Percentiles rank a stretch among this genome's conserved stretches.
Evolutionary conservation across 2,113 vertebrate species (phyloP).

Genomic region (Colinus virginianus): DNA sequence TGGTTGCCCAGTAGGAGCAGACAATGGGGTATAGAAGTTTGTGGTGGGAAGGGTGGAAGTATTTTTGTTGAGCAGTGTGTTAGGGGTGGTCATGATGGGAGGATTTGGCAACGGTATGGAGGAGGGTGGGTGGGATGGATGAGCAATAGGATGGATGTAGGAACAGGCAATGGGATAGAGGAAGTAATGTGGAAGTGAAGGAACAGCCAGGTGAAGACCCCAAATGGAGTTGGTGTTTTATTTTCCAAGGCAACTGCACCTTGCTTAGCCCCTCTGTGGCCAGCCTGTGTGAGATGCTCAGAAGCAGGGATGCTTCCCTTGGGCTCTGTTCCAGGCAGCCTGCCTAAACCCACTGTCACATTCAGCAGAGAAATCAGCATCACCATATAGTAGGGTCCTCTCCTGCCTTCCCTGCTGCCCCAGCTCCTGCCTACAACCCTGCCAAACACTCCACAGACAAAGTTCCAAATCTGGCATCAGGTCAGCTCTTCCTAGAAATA

Average conservation of each 20-base stretch:
- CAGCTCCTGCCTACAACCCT: rapidly evolving
- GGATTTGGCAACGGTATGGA: background rate
- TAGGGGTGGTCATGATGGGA: background rate
- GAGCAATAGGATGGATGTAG: background rate
- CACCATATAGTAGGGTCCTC: background rate
- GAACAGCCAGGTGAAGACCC: background rate
- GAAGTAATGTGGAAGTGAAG: background rate
- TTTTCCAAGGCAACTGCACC: background rate
- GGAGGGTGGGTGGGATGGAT: background rate
- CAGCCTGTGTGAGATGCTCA: background rate
- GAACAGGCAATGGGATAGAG: rapidly evolving
- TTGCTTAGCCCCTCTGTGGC: background rate
- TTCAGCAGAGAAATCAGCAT: background rate
- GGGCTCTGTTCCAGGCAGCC: background rate
- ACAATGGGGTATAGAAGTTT: no score
- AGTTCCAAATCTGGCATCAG: rapidly evolving
- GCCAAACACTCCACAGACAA: rapidly evolving
- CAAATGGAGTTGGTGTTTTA: rapidly evolving
- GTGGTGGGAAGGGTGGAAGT: background rate
- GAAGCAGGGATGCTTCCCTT: rapidly evolving
- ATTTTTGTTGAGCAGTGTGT: no score
- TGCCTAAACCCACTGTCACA: background rate
- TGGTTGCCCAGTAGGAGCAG: background rate
- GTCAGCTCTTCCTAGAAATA: background rate
- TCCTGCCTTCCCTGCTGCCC: rapidly evolving